Percentiles rank a stretch among this genome's conserved stretches.
Conservation (phyloP, 2,888 invertebrate genomes). For the Diaprepes abbreviatus region DNA sequence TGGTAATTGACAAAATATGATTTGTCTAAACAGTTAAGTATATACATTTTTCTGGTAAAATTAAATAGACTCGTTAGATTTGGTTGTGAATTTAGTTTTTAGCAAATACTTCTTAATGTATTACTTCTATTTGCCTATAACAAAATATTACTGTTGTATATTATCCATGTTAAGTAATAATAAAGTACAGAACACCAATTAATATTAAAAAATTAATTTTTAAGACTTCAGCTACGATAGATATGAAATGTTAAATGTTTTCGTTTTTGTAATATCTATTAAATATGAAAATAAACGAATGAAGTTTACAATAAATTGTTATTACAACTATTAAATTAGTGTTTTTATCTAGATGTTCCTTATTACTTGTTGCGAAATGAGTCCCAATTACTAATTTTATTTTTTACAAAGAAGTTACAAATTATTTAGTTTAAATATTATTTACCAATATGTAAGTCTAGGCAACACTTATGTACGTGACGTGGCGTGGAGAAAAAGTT, state of each 20-base stretch:
- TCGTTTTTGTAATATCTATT: conserved; percentile 59
- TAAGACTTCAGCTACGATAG: conserved; percentile 63
- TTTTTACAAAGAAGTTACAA: no score
- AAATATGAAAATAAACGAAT: conserved; percentile 57
- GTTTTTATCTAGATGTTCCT: conserved; percentile 5
- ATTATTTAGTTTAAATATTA: no score
- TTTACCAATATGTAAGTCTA: no score
- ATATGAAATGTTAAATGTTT: conserved; percentile 63
- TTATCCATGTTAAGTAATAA: conserved; percentile 64
- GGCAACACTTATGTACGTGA: no score
- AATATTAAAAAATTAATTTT: conserved; percentile 56
- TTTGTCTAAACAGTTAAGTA: neutral
- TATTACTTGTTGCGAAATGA: no score
- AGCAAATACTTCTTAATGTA: neutral
- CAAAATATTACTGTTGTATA: conserved; percentile 38
- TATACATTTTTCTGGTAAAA: conserved; percentile 2
- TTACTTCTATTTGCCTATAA: conserved; percentile 31
- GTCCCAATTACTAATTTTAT: no score
- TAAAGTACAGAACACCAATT: conserved; percentile 69
- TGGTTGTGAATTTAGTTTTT: conserved; percentile 21
- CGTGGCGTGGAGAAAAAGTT: no score
- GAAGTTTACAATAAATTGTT: conserved; percentile 61
- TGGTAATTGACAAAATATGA: neutral
- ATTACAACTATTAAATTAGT: conserved; percentile 35
- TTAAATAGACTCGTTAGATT: conserved; percentile 8